These are phyloP conservation scores for Trichogramma dendrolimi DNA, from an alignment of 2,888 invertebrate genomes.

Conservation along the genomic window DNA sequence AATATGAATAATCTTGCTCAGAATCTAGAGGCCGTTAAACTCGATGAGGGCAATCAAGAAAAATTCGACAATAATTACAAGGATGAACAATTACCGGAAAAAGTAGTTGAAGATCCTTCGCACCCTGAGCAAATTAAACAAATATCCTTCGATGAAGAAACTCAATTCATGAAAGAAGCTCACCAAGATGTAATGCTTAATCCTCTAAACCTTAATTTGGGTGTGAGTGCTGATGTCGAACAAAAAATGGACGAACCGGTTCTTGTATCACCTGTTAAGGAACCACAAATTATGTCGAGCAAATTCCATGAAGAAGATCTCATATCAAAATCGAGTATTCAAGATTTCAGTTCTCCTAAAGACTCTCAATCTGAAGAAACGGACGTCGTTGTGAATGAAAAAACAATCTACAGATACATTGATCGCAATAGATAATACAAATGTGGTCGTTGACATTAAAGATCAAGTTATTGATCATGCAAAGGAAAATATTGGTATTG, in stretches of 20 bases:
- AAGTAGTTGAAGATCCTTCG: background rate
- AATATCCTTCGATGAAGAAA: too few relatives aligned
- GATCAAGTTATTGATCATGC: conserved; percentile 60
- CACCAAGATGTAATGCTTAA: conserved; percentile 20
- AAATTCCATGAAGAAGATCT: conserved; percentile 22
- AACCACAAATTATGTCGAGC: conserved; percentile 21
- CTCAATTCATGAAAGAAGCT: too few relatives aligned
- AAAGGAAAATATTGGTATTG: conserved; percentile 19
- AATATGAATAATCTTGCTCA: conserved; percentile 17
- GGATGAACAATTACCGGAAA: conserved; percentile 8
- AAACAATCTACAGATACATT: background rate
- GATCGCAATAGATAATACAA: conserved; percentile 70
- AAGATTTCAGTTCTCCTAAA: background rate
- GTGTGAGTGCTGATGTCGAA: conserved; percentile 22
- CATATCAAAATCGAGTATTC: background rate
- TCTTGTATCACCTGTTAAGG: conserved; percentile 30
- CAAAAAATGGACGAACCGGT: conserved; percentile 21
- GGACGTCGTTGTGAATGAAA: background rate
- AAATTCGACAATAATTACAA: conserved; percentile 15
- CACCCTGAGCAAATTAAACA: too few relatives aligned
- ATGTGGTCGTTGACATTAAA: conserved; percentile 68
- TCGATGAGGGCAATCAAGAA: conserved; percentile 17
- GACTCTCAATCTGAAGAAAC: background rate
- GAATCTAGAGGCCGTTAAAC: conserved; percentile 13
- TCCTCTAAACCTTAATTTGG: conserved; percentile 22